Evolutionary conservation across 2,888 invertebrate genomes (phyloP), one percentile per base, ranked within the genome.

Genomic region (Agrilus cyanescens): DNA sequence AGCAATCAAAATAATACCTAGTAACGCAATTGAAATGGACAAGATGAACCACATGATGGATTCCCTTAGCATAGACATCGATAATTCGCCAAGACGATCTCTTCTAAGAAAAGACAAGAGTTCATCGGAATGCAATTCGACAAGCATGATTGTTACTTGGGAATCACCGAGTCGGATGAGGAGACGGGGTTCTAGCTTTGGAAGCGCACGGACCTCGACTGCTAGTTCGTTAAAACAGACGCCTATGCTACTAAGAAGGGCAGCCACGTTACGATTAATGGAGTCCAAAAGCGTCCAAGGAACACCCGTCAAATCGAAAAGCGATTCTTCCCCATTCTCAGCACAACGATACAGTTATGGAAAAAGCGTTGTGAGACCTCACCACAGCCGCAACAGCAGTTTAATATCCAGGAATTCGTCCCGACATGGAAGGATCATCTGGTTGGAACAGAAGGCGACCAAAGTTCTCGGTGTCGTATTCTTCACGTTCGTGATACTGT

Each of bases 401-500:
- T 82, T 87, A 0, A 80, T 86, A 39, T 86, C 85, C 5, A 71
- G 85, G 42, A 85, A 85, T 57, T 85, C 85, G 0, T 85, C 85
- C 1, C 74, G 87, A 0, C 87, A 88, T 58, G 88, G 88, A 0
- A 72, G 87, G 45, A 88, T 85, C 57, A 78, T 94, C 41, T 75
- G 87, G 4, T 74, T 91, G 40, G 94, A 96, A 63, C 94, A 95
- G 62, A 95, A 95, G 65, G 96, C 96, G 1, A 94, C 95, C 10
- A 93, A 95, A 69, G 95, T 94, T 4, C 69, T 94, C 14, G 93
- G 93, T 3, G 87, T 94, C 1, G 91, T 94, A 2, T 94, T 94
- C 69, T 90, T 90, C 66, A 90, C 90, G 0, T 94, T 94, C 62
- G 91, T 93, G 20, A 81, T 93, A 36, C 75, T 93, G 31, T 94